phyloP scores from a whole-genome alignment of 1,140 invertebrate species.

The Phthorimaea operculella region DNA sequence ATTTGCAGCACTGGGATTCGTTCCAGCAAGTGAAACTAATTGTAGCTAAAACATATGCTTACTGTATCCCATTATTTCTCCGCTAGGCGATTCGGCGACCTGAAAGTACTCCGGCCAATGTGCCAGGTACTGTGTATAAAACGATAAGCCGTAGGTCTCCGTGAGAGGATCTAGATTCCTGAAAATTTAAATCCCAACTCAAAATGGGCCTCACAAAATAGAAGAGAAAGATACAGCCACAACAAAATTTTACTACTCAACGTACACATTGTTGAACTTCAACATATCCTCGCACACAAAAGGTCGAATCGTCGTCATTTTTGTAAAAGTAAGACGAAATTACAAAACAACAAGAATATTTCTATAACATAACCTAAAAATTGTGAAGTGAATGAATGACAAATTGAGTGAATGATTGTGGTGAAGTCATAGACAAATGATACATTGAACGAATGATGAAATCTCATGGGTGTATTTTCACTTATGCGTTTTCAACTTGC shows the following conservation, averaged over 20 bases:
- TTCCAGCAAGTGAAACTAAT: no score
- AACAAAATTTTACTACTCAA: conserved; percentile 8
- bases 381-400: neutral
- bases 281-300: conserved; percentile 96
- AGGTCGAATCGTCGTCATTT: conserved; percentile 92
- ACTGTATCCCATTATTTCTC: conserved; percentile 99
- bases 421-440: neutral
- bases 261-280: conserved; percentile 96
- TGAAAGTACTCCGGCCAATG: conserved; percentile 99
- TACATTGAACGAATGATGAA: neutral
- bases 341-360: no score
- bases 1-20: no score
- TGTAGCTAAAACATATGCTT: conserved; percentile 56
- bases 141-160: conserved; percentile 97
- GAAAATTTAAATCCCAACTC: conserved; percentile 35
- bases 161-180: conserved; percentile 97
- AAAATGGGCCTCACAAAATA: neutral
- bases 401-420: neutral
- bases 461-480: neutral
- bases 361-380: neutral
- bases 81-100: conserved; percentile 93
- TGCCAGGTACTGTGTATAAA: conserved; percentile 97
- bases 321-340: conserved; percentile 1
- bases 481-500: neutral
- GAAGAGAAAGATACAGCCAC: neutral